A percentile compares a stretch with the other conserved stretches of the same genome.
Evolutionary conservation across 2,797 vertebrate genomes (phyloP).

Genomic region (Bovichtus variegatus): DNA sequence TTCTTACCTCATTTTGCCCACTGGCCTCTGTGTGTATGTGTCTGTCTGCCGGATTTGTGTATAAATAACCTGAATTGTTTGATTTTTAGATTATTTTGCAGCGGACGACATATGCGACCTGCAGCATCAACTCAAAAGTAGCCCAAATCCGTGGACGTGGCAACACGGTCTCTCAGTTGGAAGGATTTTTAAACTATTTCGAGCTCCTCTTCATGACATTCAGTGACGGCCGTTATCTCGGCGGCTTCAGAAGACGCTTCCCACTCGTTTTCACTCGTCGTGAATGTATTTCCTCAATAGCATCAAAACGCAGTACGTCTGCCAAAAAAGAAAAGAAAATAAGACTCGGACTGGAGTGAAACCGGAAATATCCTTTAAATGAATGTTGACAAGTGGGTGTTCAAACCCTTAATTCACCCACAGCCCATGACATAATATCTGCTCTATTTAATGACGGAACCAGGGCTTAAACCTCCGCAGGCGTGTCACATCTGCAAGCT

Average conservation of each 20-base stretch:
- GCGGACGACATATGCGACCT: no score
- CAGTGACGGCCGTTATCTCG: neutral
- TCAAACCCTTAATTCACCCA: constrained; percentile 47
- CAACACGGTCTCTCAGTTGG: no score
- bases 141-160: no score
- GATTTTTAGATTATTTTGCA: no score
- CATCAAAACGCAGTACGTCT: neutral
- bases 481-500: constrained; percentile 64
- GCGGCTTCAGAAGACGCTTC: neutral
- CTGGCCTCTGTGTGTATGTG: no score
- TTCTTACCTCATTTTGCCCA: no score
- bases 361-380: constrained; percentile 1
- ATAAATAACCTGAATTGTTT: no score
- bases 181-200: no score
- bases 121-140: no score
- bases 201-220: neutral
- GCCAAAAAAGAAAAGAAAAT: neutral
- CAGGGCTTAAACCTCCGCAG: constrained; percentile 31
- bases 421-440: constrained; percentile 37
- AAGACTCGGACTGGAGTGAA: neutral
- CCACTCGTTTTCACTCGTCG: neutral
- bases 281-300: neutral
- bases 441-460: constrained; percentile 36
- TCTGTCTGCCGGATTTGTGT: no score
- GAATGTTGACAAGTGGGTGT: neutral